Evolutionary conservation across 2,888 invertebrate species (phyloP).

Genomic region (Osmoderma eremita): DNA sequence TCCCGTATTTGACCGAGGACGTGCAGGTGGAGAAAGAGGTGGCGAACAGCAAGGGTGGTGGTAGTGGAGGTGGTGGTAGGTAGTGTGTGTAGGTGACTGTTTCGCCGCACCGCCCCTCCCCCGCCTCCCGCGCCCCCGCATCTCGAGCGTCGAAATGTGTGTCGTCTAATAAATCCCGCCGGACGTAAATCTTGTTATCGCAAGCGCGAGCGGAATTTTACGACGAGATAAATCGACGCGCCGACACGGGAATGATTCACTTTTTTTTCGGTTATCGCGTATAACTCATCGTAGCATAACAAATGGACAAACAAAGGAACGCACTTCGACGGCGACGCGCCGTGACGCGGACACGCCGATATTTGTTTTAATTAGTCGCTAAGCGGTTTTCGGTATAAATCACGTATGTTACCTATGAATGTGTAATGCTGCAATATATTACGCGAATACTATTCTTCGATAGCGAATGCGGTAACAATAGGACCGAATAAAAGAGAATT

Average conservation of each 20-base stretch:
- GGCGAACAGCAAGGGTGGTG: no score
- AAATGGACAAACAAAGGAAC: slow-evolving; percentile 38
- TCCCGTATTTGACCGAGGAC: slow-evolving; percentile 10
- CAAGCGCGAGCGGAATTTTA: slow-evolving; percentile 38
- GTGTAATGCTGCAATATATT: no score
- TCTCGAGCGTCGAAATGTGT: slow-evolving; percentile 35
- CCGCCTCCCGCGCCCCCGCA: slow-evolving; percentile 14
- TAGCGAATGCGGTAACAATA: no score
- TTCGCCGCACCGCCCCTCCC: slow-evolving; percentile 15
- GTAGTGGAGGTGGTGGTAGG: background rate
- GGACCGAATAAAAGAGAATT: no score
- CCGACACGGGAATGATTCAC: slow-evolving; percentile 38
- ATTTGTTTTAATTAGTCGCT: slow-evolving; percentile 35
- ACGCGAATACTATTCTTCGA: no score
- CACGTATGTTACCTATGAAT: no score
- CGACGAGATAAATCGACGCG: slow-evolving; percentile 41
- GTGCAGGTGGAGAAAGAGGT: no score
- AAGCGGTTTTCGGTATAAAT: slow-evolving; percentile 31
- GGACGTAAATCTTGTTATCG: slow-evolving; percentile 42
- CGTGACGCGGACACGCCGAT: slow-evolving; percentile 6
- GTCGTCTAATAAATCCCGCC: slow-evolving; percentile 37
- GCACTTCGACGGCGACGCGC: slow-evolving; percentile 19
- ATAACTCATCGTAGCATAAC: slow-evolving; percentile 36
- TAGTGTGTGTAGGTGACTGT: slow-evolving; percentile 20
- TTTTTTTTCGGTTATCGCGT: slow-evolving; percentile 37